Conservation (phyloP, 2,797 vertebrate genomes). For the Eutrigla gurnardus region DNA sequence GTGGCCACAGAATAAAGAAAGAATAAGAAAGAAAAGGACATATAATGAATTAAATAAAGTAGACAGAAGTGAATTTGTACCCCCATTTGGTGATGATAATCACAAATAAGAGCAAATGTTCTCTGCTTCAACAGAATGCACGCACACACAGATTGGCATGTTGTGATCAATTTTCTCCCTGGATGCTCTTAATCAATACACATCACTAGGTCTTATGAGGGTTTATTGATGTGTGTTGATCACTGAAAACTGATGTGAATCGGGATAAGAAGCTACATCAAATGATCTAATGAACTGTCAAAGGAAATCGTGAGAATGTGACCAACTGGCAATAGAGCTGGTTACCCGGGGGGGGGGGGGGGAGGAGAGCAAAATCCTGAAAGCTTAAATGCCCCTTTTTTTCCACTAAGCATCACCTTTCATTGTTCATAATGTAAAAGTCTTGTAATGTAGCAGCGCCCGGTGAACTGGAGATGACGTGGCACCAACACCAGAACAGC, state of each 20-base stretch:
- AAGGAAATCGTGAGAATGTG: slow-evolving; percentile 19
- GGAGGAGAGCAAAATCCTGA: not conserved
- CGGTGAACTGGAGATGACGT: slow-evolving; percentile 33
- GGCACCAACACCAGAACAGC: slow-evolving; percentile 33
- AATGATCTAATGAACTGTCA: slow-evolving; percentile 18
- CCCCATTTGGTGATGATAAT: slow-evolving; percentile 22
- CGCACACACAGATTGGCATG: slow-evolving; percentile 7
- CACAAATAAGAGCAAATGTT: slow-evolving; percentile 21
- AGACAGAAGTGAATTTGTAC: slow-evolving; percentile 9
- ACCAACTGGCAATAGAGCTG: not conserved
- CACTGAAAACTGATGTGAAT: not conserved
- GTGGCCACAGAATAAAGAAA: slow-evolving; percentile 12
- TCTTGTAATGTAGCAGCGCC: not conserved
- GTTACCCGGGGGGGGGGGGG: not conserved
- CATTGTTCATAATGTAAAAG: slow-evolving; percentile 11
- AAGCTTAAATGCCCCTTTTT: slow-evolving; percentile 6
- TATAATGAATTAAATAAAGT: not conserved
- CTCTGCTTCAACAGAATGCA: slow-evolving; percentile 31
- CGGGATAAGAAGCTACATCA: not conserved
- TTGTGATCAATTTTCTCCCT: slow-evolving; percentile 22
- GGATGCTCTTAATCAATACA: slow-evolving; percentile 40
- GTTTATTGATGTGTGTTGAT: slow-evolving; percentile 22
- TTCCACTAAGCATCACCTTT: slow-evolving; percentile 1
- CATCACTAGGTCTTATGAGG: slow-evolving; percentile 1
- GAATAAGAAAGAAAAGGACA: too few species aligned